Evolutionary conservation across 1,140 invertebrate species (phyloP), one percentile per base, ranked within the genome.

Genomic region (Drosophila chauvacae): DNA sequence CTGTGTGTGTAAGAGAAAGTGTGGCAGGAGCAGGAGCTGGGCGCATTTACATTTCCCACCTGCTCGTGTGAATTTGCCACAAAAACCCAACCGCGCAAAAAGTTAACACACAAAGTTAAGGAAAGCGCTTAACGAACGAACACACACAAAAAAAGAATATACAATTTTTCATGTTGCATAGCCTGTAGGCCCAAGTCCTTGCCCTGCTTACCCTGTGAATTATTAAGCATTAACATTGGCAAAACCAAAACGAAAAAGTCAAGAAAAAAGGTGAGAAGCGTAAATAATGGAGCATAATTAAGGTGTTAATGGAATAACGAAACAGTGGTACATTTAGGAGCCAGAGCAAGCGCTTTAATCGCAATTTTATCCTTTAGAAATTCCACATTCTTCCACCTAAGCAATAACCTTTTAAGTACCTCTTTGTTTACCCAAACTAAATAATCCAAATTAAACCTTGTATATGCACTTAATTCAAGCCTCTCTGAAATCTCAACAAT

Each of bases 31-130:
- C 20, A 16, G 41, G n/a, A 80, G 71, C 84, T 88, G 51, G 69
- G 55, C 77, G 61, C 81, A 90, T 84, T 88, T 88, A 83, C 85
- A 88, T 88, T 88, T 88, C 84, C 80, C 84, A 87, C 84, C 84
- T 87, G 84, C 50, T 28, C 72, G 60, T 75, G 72, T 71, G 72
- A 63, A 78, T 79, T 78, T 58, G 60, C 47, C 73, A 45, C 74
- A 53, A 77, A 68, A 68, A 61, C 51, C 60, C 75, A 41, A 70
- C 75, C 70, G 53, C 68, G 55, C 55, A 74, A 69, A 90, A 88
- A 90, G 80, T 90, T 88, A 90, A 90, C 72, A 74, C 62, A 78
- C 85, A 75, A 79, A 72, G 57, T 66, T 50, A 77, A 66, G 78
- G 73, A 84, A 74, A 64, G 53, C 63, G 68, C 82, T 81, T 75